Percentiles rank a stretch among this genome's conserved stretches.
phyloP scores from a whole-genome alignment of 2,797 vertebrate genomes.

The Dipus sagitta region DNA sequence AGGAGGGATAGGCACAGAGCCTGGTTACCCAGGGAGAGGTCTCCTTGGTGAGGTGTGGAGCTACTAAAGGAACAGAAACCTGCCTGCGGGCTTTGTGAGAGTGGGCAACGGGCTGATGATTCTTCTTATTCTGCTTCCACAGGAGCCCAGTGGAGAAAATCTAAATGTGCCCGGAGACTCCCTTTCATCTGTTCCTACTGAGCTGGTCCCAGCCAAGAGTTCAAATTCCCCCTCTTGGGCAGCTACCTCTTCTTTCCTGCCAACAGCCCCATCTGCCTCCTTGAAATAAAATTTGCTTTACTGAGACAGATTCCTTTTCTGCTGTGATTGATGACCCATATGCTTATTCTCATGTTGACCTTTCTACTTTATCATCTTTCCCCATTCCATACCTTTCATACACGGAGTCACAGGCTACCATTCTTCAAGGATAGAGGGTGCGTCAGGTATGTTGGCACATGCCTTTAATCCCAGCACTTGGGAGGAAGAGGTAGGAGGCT shows the following conservation, averaged over 20 bases:
- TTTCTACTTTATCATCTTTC: neutral
- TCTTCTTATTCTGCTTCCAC: neutral
- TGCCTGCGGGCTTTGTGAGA: too few relatives aligned
- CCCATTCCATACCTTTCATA: neutral
- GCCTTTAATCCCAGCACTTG: too few relatives aligned
- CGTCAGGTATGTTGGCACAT: too few relatives aligned
- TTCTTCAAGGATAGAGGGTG: too few relatives aligned
- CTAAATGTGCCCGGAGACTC: rapidly evolving
- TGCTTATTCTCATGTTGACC: neutral
- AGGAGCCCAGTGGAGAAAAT: slow-evolving; percentile 49
- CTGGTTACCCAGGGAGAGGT: neutral
- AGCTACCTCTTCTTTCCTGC: neutral
- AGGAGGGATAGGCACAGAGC: neutral
- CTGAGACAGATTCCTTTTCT: neutral
- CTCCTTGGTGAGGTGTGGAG: slow-evolving; percentile 70
- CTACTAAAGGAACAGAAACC: slow-evolving; percentile 79
- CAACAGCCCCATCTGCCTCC: neutral
- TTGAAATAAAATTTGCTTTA: slow-evolving; percentile 42
- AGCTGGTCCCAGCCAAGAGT: neutral
- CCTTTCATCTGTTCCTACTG: slow-evolving; percentile 74
- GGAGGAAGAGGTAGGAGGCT: too few relatives aligned
- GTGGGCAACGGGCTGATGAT: neutral
- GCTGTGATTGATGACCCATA: neutral
- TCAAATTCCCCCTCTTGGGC: rapidly evolving
- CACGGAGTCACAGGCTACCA: neutral